Evolutionary conservation across 2,113 vertebrate genomes (phyloP).

Genomic region (human): GRCh38 chr16:61084501-61085000

Average conservation of each 20-base stretch:
- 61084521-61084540: conserved; percentile 53
- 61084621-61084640: conserved; percentile 68
- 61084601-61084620: conserved; percentile 52
- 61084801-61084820: neutral
- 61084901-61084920: neutral
- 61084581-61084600: conserved; percentile 61
- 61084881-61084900: neutral
- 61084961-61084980: neutral
- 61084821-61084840: neutral
- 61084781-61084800: conserved; percentile 30
- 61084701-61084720: conserved; percentile 63
- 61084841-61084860: neutral
- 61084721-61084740: conserved; percentile 29
- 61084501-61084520: conserved; percentile 63
- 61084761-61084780: conserved; percentile 38
- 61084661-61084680: conserved; percentile 73
- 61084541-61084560: conserved; percentile 68
- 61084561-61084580: neutral
- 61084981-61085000: neutral
- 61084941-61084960: neutral
- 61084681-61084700: conserved; percentile 39
- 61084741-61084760: conserved; percentile 51
- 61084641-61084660: conserved; percentile 75
- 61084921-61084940: neutral
- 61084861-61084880: neutral